Conservation (phyloP, 2,113 vertebrate genomes). For the Prochilodus magdalenae region DNA sequence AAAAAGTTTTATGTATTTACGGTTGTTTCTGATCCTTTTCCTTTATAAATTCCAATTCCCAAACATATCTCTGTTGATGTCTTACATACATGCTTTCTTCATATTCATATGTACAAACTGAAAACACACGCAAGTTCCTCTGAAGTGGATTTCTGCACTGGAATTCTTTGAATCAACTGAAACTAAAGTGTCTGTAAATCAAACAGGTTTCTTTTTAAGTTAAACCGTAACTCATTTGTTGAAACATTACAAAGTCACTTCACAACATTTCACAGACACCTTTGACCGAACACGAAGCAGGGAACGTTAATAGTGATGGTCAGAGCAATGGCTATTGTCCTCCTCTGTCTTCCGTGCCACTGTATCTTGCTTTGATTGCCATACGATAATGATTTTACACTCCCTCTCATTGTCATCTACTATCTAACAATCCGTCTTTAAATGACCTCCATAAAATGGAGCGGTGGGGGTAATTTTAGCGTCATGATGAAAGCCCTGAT, state of each 20-base stretch:
- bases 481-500: not conserved
- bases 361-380: slow-evolving; percentile 1
- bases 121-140: too few relatives aligned
- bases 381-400: slow-evolving; percentile 7
- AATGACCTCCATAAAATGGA: slow-evolving; percentile 11
- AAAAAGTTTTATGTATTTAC: too few relatives aligned
- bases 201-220: too few relatives aligned
- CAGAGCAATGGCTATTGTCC: not conserved
- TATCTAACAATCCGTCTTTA: not conserved
- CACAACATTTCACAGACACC: not conserved
- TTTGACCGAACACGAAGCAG: not conserved
- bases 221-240: too few relatives aligned
- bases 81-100: too few relatives aligned
- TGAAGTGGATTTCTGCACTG: too few relatives aligned
- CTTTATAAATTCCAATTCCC: too few relatives aligned
- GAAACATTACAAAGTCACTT: not conserved
- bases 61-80: too few relatives aligned
- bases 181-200: too few relatives aligned
- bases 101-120: too few relatives aligned
- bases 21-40: too few relatives aligned
- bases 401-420: not conserved
- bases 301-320: not conserved
- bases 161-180: too few relatives aligned
- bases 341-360: not conserved
- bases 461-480: not conserved